A percentile compares a stretch with the other conserved stretches of the same genome.
Evolutionary conservation across 2,888 invertebrate species (phyloP).

Genomic region (Ametastegia equiseti): DNA sequence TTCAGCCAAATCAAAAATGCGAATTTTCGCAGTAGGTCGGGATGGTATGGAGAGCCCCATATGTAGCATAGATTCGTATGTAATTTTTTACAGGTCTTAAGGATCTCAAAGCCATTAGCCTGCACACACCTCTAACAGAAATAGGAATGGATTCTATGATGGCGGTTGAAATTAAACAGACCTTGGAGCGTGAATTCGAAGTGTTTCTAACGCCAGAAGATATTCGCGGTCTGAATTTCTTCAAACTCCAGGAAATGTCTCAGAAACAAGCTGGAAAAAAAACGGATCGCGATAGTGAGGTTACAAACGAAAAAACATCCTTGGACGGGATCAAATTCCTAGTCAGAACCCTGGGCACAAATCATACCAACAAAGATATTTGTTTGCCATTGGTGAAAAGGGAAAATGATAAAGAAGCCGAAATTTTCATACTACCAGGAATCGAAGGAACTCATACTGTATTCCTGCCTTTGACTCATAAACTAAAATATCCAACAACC

Average conservation of each 20-base stretch:
- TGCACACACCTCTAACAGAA: slow-evolving; percentile 88
- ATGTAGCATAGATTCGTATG: no score
- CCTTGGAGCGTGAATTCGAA: slow-evolving; percentile 92
- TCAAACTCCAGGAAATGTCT: slow-evolving; percentile 78
- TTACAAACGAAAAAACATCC: slow-evolving; percentile 37
- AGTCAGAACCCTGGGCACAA: slow-evolving; percentile 55
- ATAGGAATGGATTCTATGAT: slow-evolving; percentile 98
- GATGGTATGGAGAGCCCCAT: no score
- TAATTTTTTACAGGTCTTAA: slow-evolving; percentile 70
- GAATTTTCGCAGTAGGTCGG: no score
- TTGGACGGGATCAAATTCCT: slow-evolving; percentile 62
- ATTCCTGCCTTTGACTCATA: slow-evolving; percentile 61
- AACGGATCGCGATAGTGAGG: not conserved
- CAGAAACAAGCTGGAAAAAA: slow-evolving; percentile 53
- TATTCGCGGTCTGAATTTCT: slow-evolving; percentile 88
- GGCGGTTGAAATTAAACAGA: slow-evolving; percentile 97
- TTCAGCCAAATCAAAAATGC: no score
- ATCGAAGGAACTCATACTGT: slow-evolving; percentile 63
- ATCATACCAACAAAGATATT: slow-evolving; percentile 52
- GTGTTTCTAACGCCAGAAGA: slow-evolving; percentile 91
- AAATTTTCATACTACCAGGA: slow-evolving; percentile 62
- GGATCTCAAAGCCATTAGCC: slow-evolving; percentile 81
- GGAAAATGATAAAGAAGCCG: slow-evolving; percentile 57
- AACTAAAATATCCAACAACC: slow-evolving; percentile 58
- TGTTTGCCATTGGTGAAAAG: slow-evolving; percentile 62